Percentiles rank a stretch among this genome's conserved stretches.
Conservation (phyloP, 2,888 invertebrate genomes). For the Ypsolopha scabrella region DNA sequence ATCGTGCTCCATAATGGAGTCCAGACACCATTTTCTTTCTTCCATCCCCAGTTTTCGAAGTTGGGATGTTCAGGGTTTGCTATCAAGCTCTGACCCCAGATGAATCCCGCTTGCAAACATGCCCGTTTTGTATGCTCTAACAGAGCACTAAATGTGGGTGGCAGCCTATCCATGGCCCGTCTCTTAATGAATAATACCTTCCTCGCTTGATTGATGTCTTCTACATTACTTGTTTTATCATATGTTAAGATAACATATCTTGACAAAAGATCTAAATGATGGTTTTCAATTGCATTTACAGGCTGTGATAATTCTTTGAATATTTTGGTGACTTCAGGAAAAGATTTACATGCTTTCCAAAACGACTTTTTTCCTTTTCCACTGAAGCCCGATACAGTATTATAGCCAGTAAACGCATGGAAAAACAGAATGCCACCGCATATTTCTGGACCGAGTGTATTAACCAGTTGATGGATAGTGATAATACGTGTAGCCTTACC, state of each 20-base stretch:
- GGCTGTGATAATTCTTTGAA: too few relatives aligned
- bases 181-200: slow-evolving; percentile 8
- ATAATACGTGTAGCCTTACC: too few relatives aligned
- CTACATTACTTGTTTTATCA: neutral
- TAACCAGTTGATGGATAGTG: slow-evolving; percentile 8
- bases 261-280: slow-evolving; percentile 7
- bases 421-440: slow-evolving; percentile 8
- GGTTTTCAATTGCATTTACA: slow-evolving; percentile 8
- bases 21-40: slow-evolving; percentile 8
- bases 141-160: slow-evolving; percentile 8
- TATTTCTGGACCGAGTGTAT: slow-evolving; percentile 7
- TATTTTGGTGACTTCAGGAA: too few relatives aligned
- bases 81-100: slow-evolving; percentile 9
- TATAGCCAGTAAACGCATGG: slow-evolving; percentile 7
- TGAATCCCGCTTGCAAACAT: slow-evolving; percentile 10
- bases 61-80: slow-evolving; percentile 9
- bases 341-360: too few relatives aligned
- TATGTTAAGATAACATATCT: slow-evolving; percentile 5
- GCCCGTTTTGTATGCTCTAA: slow-evolving; percentile 6
- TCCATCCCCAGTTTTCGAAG: slow-evolving; percentile 6
- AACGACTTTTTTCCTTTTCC: too few relatives aligned
- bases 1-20: neutral
- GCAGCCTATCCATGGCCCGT: slow-evolving; percentile 9
- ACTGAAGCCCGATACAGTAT: slow-evolving; percentile 9
- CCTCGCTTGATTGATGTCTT: slow-evolving; percentile 6